Evolutionary conservation across 2,888 invertebrate species (phyloP), one percentile per base, ranked within the genome.

Genomic region (Netelia melanura): DNA sequence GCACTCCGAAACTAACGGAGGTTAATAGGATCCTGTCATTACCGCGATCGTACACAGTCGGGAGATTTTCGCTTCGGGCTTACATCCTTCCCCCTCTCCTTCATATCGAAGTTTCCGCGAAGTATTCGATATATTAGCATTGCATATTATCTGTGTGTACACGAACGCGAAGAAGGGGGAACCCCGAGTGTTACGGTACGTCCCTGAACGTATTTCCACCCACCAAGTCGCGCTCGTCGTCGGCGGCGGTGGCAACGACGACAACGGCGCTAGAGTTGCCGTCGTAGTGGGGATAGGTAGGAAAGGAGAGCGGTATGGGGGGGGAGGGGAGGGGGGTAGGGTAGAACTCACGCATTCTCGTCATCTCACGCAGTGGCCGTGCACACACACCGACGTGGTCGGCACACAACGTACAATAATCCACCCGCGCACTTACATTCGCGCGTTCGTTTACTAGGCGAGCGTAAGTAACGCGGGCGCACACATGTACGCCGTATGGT

Each of bases 121-220:
- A 38, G 10, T 65, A 62, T 61, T 56, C 25, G 44, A 48, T 38
- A 30, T 58, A 68, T 62, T 70, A 38, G 70, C 52, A 52, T 78
- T 62, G 17, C 9, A 30, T 48, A 61, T 62, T 30, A 25, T 61
- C 48, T 1, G 1, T 72, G 23, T 9, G 52, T 52, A 17, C 8
- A 38, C 62, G 48, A 48, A 23, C n/a, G 48, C 10, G 62, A 2
- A 14, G 65, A 2, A 43, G 21, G 21, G 21, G 30, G 79, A n/a
- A 54, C n/a, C 52, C 30, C 6, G 78, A 70, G 62, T 54, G 62
- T 79, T 56, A 21, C 21, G 58, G 44, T 64, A 80, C 85, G 85
- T 65, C 76, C 85, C 85, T 85, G 85, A 85, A 58, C 79, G 85
- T 85, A 85, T 82, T 85, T 85, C 85, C 85, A 85, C 85, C 85